Evolutionary conservation across 1,140 invertebrate species (phyloP), one percentile per base, ranked within the genome.

Genomic region (Drosophila takahashii): DNA sequence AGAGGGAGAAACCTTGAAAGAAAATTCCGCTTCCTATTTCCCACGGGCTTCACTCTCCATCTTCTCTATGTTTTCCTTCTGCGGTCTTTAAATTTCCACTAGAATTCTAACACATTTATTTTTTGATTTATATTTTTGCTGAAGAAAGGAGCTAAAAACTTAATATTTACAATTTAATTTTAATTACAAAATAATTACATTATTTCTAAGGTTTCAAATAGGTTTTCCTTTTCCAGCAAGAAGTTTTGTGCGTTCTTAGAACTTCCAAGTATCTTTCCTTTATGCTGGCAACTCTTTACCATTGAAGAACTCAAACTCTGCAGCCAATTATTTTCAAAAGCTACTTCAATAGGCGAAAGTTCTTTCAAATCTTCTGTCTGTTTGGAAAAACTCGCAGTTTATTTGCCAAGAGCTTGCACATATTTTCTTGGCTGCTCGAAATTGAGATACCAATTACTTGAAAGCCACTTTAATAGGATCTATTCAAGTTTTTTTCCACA

Each of bases 21-120:
- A 47, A 47, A 41, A 65, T 52, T 44, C 29, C 18, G 60, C 64
- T 67, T 67, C 60, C 64, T 67, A 52, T 65, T 67, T 67, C 64
- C 64, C 64, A 42, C 36, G 37, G 60, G 64, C 36, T 36, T 32
- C 34, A 36, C 42, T 48, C 57, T 57, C 58, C 7, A 22, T 22
- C 22, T n/a, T 57, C 9, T n/a, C 1, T 18, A 13, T n/a, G 2
- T 37, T n/a, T 15, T 6, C 8, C 8, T 2, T 0, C 15, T 34
- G 29, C 27, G 10, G 9, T 6, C 36, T 41, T 61, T 41, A 32
- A 22, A 11, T 58, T 41, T 41, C n/a, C n/a, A 15, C 34, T 13
- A 47, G 1, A 27, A 2, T 5, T 27, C n/a, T n/a, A n/a, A n/a
- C n/a, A n/a, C n/a, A n/a, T n/a, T n/a, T n/a, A n/a, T n/a, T n/a